A percentile compares a stretch with the other conserved stretches of the same genome.
Conservation (phyloP, 2,888 invertebrate genomes). For the Drosophila algonquin region DNA sequence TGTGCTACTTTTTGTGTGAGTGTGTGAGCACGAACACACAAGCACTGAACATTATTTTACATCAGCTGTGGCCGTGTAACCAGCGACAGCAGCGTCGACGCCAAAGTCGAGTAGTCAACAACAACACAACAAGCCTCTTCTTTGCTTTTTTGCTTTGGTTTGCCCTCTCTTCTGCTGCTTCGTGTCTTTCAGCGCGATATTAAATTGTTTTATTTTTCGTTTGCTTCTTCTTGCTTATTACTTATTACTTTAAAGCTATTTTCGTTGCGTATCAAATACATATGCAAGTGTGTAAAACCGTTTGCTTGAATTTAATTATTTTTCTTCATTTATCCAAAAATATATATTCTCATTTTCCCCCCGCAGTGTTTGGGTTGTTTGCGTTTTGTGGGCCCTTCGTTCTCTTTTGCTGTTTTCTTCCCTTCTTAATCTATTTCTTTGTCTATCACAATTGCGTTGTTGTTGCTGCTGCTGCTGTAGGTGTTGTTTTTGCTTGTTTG, state of each 20-base stretch:
- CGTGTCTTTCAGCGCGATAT: constrained; percentile 42
- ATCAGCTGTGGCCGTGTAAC: constrained; percentile 64
- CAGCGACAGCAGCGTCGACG: constrained; percentile 49
- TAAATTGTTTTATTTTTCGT: constrained; percentile 37
- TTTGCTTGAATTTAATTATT: constrained; percentile 36
- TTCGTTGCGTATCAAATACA: constrained; percentile 59
- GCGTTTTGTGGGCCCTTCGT: constrained; percentile 18
- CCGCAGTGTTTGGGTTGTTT: constrained; percentile 3
- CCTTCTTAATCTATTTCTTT: constrained; percentile 77
- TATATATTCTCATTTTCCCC: constrained; percentile 19
- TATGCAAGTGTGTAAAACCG: constrained; percentile 59
- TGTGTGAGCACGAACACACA: constrained; percentile 61
- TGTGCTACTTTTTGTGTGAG: constrained; percentile 22
- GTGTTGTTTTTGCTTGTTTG: constrained; percentile 41
- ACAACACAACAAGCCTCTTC: constrained; percentile 53
- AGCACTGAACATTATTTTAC: constrained; percentile 70
- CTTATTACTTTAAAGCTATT: constrained; percentile 40
- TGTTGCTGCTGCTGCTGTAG: constrained; percentile 61
- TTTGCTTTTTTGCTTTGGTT: constrained; percentile 39
- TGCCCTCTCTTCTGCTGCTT: constrained; percentile 25
- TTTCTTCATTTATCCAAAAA: constrained; percentile 22
- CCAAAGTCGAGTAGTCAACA: constrained; percentile 37
- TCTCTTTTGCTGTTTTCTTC: constrained; percentile 46
- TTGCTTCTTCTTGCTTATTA: constrained; percentile 43
- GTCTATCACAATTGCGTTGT: constrained; percentile 80